Base-by-base conservation (phyloP, 1,140 invertebrate genomes). In the Orchestia grillus region DNA sequence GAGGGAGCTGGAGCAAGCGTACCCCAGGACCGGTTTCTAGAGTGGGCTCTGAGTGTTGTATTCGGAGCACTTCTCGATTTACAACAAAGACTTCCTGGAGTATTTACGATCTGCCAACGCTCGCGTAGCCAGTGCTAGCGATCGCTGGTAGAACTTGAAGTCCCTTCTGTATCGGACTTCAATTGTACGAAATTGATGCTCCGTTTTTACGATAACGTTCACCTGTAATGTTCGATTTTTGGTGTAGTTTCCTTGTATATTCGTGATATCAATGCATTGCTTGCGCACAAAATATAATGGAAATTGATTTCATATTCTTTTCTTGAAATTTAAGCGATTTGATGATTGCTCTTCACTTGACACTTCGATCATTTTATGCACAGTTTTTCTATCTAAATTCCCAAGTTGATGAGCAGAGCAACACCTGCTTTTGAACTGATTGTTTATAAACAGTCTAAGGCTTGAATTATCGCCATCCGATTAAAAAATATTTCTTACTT, bases 81-180 rank as follows among this genome's bases (percentile, higher is more conserved):
- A 94, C 92, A 94, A 47, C 92, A 94, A 44, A 92, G 92, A 47
- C 92, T 47, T 40, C 92, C 44, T 28, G 44, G 44, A 94, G 41
- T 94, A 94, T 94, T 94, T 94, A 94, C 92, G 44, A 94, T 6
- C 92, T 94, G 44, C 92, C 92, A 94, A 47, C 47, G 44, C 44
- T 94, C 92, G 43, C 1, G 3, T 40, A n/a, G 92, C 36, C 92
- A 8, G 36, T 6, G 44, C 41, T 44, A 42, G 44, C 92, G 43
- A 94, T 94, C 92, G 36, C 47, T 94, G 92, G 47, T 94, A 40
- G 92, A 94, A 94, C 47, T 47, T 47, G 43, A 45, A 47, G 23
- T 4, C 11, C 40, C 42, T 28, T 90, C 88, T 41, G 41, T 90
- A 4, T 43, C 28, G 3, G 8, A 15, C 11, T 90, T 90, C 36